Conservation (phyloP, 2,113 vertebrate species). For the Anthoscopus minutus region DNA sequence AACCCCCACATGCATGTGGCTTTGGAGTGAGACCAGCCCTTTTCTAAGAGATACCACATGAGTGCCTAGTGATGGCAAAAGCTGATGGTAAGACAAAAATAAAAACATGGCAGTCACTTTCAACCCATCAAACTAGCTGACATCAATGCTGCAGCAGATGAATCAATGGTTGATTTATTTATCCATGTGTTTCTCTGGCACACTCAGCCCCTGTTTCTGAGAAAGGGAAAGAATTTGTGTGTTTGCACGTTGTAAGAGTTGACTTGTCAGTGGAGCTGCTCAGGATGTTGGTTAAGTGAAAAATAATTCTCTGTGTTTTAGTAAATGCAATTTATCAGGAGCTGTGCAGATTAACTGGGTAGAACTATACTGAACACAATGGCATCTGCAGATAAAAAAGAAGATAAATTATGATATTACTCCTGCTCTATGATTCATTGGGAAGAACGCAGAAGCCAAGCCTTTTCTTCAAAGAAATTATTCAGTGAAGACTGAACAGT, state of each 20-base stretch:
- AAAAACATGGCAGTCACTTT: neutral
- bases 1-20: rapidly evolving
- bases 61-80: neutral
- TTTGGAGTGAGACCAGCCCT: neutral
- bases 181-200: neutral
- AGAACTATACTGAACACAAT: neutral
- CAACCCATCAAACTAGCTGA: neutral
- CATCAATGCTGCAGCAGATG: neutral
- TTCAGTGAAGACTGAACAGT: neutral
- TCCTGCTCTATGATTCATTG: constrained; percentile 28
- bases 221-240: neutral
- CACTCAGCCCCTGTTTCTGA: neutral
- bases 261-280: neutral
- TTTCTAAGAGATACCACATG: neutral
- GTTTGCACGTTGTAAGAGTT: neutral
- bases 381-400: constrained; percentile 19
- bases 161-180: neutral
- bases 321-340: neutral
- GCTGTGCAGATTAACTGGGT: neutral
- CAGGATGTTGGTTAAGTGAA: neutral
- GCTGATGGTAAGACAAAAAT: neutral
- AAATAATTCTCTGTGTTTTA: neutral
- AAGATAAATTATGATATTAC: constrained; percentile 12
- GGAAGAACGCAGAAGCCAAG: neutral
- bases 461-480: neutral